Evolutionary conservation across 2,888 invertebrate genomes (phyloP).

Genomic region (Lasioglossum figueresi): DNA sequence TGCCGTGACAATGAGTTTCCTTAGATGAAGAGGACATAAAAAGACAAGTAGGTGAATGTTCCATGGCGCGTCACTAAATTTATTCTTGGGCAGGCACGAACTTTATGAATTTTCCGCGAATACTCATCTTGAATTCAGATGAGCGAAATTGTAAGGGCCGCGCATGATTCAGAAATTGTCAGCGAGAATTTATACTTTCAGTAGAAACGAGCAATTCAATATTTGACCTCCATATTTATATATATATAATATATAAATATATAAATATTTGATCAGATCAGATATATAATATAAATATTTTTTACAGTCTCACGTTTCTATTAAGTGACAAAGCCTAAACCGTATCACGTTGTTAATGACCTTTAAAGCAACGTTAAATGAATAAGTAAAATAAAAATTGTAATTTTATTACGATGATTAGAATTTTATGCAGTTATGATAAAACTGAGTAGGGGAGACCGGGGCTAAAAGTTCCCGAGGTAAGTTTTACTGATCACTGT

Average conservation of each 20-base stretch:
- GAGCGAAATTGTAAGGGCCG: slow-evolving; percentile 18
- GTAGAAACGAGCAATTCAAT: not conserved
- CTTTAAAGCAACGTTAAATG: no score
- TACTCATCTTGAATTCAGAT: slow-evolving; percentile 29
- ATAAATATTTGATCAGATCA: not conserved
- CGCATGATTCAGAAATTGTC: not conserved
- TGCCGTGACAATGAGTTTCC: slow-evolving; percentile 1
- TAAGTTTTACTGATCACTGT: no score
- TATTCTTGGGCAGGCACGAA: slow-evolving; percentile 31
- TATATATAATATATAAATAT: no score
- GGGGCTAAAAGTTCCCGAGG: no score
- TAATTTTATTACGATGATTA: not conserved
- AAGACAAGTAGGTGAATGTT: slow-evolving; percentile 11
- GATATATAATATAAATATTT: not conserved
- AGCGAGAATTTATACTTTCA: not conserved
- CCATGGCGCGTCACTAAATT: slow-evolving; percentile 33
- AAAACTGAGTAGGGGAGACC: not conserved
- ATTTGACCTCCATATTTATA: not conserved
- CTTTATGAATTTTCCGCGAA: slow-evolving; percentile 46
- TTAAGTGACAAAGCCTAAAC: not conserved
- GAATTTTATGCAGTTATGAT: not conserved
- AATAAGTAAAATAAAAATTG: not conserved
- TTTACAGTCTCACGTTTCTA: not conserved
- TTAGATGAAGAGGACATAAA: not conserved
- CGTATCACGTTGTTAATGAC: no score